Conservation (phyloP, 2,888 invertebrate species). For the Philereme vetulata region DNA sequence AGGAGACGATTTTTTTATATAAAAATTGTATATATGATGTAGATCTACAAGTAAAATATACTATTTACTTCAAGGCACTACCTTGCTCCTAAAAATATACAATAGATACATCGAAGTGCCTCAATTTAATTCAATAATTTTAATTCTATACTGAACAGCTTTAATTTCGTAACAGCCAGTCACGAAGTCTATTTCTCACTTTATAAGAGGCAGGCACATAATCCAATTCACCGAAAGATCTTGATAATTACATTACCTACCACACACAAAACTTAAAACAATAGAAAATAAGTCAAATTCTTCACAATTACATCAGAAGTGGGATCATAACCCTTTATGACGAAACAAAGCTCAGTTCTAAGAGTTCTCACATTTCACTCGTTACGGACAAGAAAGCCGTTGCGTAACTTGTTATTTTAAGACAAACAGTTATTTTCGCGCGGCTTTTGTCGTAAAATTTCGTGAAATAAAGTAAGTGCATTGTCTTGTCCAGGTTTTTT, state of each 20-base stretch:
- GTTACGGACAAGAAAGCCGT: slow-evolving; percentile 32
- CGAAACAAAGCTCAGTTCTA: slow-evolving; percentile 24
- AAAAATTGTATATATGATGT: too few species aligned
- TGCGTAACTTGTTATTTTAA: slow-evolving; percentile 26
- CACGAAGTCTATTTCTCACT: too few species aligned
- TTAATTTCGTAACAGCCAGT: too few species aligned
- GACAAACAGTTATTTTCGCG: background rate
- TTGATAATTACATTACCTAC: slow-evolving; percentile 16
- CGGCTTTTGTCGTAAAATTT: slow-evolving; percentile 3
- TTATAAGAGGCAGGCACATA: background rate
- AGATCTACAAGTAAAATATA: too few species aligned
- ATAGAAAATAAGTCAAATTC: slow-evolving; percentile 27
- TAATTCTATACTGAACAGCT: too few species aligned
- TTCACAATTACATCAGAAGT: slow-evolving; percentile 21
- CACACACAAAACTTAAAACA: slow-evolving; percentile 21
- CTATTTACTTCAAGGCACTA: too few species aligned
- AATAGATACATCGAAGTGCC: too few species aligned
- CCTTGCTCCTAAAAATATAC: too few species aligned
- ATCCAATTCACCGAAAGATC: slow-evolving; percentile 9
- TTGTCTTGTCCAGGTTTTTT: too few species aligned
- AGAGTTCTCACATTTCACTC: slow-evolving; percentile 35
- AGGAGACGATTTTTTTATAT: too few species aligned
- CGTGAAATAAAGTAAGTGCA: too few species aligned
- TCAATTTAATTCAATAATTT: too few species aligned
- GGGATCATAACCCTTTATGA: slow-evolving; percentile 22